Evolutionary conservation across 2,797 vertebrate genomes (phyloP).

Genomic region (Margarornis squamiger): DNA sequence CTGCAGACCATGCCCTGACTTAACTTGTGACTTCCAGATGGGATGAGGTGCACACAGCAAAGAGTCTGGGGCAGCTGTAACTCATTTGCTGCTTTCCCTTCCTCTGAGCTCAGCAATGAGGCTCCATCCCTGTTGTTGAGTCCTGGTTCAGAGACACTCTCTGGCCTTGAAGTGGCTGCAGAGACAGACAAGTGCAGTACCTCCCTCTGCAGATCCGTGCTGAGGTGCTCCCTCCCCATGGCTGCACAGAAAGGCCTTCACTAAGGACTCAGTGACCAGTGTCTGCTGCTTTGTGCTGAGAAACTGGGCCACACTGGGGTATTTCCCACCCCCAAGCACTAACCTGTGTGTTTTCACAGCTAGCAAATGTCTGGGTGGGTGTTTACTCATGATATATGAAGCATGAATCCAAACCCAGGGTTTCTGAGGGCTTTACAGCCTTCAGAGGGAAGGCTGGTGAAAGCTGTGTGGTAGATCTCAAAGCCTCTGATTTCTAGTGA

Average conservation of each 20-base stretch:
- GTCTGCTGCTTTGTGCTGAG: neutral
- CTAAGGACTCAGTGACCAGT: neutral
- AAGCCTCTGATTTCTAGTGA: conserved; percentile 71
- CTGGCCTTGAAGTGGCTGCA: neutral
- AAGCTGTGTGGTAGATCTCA: neutral
- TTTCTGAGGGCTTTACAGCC: neutral
- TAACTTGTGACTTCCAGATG: neutral
- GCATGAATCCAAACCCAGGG: neutral
- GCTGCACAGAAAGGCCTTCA: neutral
- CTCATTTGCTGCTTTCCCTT: neutral
- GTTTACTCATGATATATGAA: neutral
- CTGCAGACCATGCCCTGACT: neutral
- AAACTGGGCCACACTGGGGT: neutral
- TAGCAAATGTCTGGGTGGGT: neutral
- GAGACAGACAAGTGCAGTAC: neutral
- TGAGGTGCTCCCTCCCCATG: neutral
- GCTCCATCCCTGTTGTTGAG: neutral
- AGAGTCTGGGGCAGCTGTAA: neutral
- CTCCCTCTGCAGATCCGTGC: neutral
- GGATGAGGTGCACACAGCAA: fast-evolving
- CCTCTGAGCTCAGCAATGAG: neutral
- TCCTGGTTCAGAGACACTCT: neutral
- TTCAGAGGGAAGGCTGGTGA: neutral
- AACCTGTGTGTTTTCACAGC: neutral
- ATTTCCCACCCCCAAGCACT: neutral